Percentiles rank a stretch among this genome's conserved stretches.
Evolutionary conservation across 1,140 invertebrate species (phyloP).

Genomic region (Andrena cerasifolii): DNA sequence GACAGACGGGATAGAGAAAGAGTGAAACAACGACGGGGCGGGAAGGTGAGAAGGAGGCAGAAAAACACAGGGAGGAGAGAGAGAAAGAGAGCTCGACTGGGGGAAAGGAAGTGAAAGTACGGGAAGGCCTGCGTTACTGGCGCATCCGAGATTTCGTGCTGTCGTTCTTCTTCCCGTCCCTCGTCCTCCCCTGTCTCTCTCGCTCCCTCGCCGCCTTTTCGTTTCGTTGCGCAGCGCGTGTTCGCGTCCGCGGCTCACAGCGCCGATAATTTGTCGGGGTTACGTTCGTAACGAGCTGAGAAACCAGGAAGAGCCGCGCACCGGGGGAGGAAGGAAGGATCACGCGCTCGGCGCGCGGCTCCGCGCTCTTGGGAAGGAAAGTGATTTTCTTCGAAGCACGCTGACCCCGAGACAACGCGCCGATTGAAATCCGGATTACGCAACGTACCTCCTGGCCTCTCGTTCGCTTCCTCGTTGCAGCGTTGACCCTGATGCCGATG

Average conservation of each 20-base stretch:
- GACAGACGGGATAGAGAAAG: slow-evolving; percentile 74
- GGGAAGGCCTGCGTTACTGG: slow-evolving; percentile 57
- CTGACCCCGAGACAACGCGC: slow-evolving; percentile 43
- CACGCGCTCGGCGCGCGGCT: slow-evolving; percentile 69
- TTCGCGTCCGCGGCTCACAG: slow-evolving; percentile 37
- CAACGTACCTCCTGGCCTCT: slow-evolving; percentile 2
- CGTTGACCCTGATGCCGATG: slow-evolving; percentile 44
- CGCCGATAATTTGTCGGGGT: slow-evolving; percentile 60
- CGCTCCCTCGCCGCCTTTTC: no score
- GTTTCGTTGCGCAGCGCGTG: slow-evolving; percentile 20
- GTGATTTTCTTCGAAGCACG: slow-evolving; percentile 65
- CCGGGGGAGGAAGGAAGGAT: slow-evolving; percentile 31
- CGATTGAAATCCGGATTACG: slow-evolving; percentile 44
- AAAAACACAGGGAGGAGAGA: slow-evolving; percentile 4
- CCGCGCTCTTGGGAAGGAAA: slow-evolving; percentile 66
- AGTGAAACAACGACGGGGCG: slow-evolving; percentile 66
- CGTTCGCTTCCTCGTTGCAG: slow-evolving; percentile 30
- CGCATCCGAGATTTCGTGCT: slow-evolving; percentile 76
- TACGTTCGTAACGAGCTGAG: slow-evolving; percentile 57
- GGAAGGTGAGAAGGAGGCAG: slow-evolving; percentile 22
- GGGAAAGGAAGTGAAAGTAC: slow-evolving; percentile 82
- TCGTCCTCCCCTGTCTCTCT: slow-evolving; percentile 34
- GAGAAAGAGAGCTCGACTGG: slow-evolving; percentile 61
- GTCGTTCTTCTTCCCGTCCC: slow-evolving; percentile 55
- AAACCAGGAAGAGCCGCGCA: slow-evolving; percentile 41